A percentile compares a stretch with the other conserved stretches of the same genome.
Conservation (phyloP, 2,113 vertebrate genomes). For the Hippopotamus amphibius region DNA sequence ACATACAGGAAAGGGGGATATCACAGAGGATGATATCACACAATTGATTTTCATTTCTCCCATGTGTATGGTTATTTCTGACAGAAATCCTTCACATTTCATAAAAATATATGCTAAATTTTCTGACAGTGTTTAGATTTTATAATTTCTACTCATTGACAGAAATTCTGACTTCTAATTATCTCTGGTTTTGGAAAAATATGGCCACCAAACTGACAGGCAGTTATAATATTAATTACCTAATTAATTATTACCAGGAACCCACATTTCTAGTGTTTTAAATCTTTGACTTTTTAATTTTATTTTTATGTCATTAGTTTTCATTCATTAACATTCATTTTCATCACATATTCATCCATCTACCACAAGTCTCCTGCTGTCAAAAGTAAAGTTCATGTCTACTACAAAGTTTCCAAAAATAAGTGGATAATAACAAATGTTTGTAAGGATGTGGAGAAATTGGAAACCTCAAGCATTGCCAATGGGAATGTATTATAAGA, state of each 20-base stretch:
- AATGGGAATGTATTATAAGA: neutral
- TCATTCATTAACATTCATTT: neutral
- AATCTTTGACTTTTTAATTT: neutral
- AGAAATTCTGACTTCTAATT: neutral
- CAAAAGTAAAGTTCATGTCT: neutral
- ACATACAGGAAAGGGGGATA: neutral
- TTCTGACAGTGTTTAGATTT: neutral
- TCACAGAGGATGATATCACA: neutral
- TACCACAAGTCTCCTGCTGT: neutral
- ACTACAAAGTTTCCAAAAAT: neutral
- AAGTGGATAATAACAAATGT: neutral
- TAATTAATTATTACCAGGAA: neutral
- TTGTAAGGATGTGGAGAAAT: neutral
- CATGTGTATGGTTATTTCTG: neutral
- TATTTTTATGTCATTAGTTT: neutral
- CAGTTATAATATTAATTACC: neutral
- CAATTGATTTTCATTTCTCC: neutral
- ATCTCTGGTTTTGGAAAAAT: neutral
- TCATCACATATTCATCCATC: neutral
- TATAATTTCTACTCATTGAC: neutral
- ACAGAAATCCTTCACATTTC: neutral
- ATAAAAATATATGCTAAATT: neutral
- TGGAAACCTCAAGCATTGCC: neutral
- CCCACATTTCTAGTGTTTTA: neutral
- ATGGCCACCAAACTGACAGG: neutral